Conservation (phyloP, 1,140 invertebrate species). For the Himalopsyche phryganea region DNA sequence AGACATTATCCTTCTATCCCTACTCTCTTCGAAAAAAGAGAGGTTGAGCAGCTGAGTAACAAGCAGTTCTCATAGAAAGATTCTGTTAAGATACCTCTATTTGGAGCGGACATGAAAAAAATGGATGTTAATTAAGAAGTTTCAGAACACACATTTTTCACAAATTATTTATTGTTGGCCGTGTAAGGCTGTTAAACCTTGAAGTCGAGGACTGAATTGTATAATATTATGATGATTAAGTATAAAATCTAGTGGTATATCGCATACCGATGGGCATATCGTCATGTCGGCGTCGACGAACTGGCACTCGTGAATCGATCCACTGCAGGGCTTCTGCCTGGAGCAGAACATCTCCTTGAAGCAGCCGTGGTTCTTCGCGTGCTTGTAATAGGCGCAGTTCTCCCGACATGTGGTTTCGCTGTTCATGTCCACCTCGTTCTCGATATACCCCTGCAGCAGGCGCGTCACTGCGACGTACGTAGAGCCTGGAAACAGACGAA, state of each 20-base stretch:
- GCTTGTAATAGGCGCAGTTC: slow-evolving; percentile 73
- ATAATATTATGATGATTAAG: too few relatives aligned
- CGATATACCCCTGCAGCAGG: slow-evolving; percentile 80
- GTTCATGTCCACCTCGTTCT: slow-evolving; percentile 87
- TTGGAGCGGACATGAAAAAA: too few relatives aligned
- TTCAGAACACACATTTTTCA: too few relatives aligned
- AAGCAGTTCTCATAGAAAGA: too few relatives aligned
- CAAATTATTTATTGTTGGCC: too few relatives aligned
- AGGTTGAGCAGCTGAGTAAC: too few relatives aligned
- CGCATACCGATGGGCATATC: slow-evolving; percentile 71
- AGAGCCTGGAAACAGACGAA: slow-evolving; percentile 51
- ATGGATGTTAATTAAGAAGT: too few relatives aligned
- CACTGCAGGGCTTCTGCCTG: slow-evolving; percentile 64
- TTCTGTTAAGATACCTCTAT: too few relatives aligned
- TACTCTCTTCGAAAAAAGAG: too few relatives aligned
- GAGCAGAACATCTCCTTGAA: slow-evolving; percentile 68
- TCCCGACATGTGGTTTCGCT: slow-evolving; percentile 69
- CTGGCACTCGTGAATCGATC: slow-evolving; percentile 71
- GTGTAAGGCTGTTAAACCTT: too few relatives aligned
- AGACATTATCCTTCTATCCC: too few relatives aligned
- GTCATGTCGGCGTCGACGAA: slow-evolving; percentile 83
- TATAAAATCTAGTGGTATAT: background rate
- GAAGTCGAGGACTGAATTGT: too few relatives aligned
- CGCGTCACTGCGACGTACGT: slow-evolving; percentile 76
- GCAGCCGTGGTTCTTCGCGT: slow-evolving; percentile 68